phyloP scores from a whole-genome alignment of 2,888 invertebrate species.

The Drosophila buzzatii region DNA sequence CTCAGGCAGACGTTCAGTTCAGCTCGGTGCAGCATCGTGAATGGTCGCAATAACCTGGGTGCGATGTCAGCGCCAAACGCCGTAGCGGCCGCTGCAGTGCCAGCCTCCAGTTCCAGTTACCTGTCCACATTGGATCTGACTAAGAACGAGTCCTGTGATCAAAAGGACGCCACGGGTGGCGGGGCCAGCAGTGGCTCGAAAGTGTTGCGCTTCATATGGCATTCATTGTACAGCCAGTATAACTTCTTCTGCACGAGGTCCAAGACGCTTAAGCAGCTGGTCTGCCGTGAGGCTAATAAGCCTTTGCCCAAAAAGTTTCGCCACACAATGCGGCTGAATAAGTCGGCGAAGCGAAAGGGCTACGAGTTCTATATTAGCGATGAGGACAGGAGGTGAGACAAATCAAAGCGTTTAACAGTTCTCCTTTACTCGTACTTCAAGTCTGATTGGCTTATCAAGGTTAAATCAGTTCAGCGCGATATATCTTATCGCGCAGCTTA shows the following conservation, averaged over 20 bases:
- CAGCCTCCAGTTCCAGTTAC: slow-evolving; percentile 50
- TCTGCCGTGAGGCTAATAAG: slow-evolving; percentile 78
- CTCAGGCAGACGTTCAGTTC: slow-evolving; percentile 53
- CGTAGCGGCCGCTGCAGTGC: slow-evolving; percentile 24
- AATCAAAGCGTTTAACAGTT: not conserved
- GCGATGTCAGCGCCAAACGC: slow-evolving; percentile 45
- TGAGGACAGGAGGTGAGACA: slow-evolving; percentile 79
- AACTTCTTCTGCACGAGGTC: slow-evolving; percentile 67
- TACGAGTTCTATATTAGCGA: slow-evolving; percentile 81
- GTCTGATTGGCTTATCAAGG: slow-evolving; percentile 11
- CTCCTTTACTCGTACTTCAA: not conserved
- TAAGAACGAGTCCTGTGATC: slow-evolving; percentile 42
- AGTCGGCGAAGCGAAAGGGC: slow-evolving; percentile 82
- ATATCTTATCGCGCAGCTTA: not conserved
- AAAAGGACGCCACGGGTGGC: slow-evolving; percentile 23
- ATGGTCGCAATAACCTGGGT: slow-evolving; percentile 45
- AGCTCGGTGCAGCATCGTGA: slow-evolving; percentile 63
- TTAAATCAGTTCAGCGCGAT: not conserved
- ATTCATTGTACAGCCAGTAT: slow-evolving; percentile 76
- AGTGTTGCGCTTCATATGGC: slow-evolving; percentile 80
- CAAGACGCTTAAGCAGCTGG: slow-evolving; percentile 62
- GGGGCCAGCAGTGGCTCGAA: slow-evolving; percentile 64
- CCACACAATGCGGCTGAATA: slow-evolving; percentile 77
- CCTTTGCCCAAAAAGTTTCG: slow-evolving; percentile 81
- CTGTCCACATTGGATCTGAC: slow-evolving; percentile 67